Conservation (phyloP, 2,113 vertebrate species). For the Ochotona princeps region DNA sequence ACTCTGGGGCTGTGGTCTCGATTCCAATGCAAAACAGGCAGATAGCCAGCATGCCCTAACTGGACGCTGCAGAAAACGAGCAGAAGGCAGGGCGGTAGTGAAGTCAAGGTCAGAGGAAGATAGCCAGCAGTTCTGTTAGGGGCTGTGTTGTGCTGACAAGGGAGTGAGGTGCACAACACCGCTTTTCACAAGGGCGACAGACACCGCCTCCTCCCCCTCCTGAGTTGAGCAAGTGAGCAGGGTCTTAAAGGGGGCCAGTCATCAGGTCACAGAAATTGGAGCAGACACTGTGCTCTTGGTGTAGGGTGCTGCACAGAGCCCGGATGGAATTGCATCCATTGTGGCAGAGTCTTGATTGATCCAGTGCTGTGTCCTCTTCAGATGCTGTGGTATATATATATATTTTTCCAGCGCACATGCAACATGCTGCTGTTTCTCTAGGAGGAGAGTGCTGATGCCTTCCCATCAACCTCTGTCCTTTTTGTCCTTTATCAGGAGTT, state of each 20-base stretch:
- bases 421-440: background rate
- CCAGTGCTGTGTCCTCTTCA: background rate
- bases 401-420: background rate
- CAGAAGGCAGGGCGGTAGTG: constrained; percentile 13
- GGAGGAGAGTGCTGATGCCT: background rate
- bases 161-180: background rate
- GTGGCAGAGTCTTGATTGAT: background rate
- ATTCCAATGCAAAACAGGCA: background rate
- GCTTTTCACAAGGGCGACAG: background rate
- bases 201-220: background rate
- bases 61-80: background rate
- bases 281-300: background rate
- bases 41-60: background rate
- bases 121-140: background rate
- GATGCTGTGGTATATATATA: background rate
- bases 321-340: background rate
- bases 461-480: background rate
- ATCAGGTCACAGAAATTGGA: background rate
- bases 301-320: background rate
- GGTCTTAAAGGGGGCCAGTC: background rate
- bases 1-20: background rate
- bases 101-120: constrained; percentile 19
- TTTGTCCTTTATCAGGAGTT: background rate
- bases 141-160: background rate
- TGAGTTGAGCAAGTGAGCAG: background rate